Percentiles rank a stretch among this genome's conserved stretches.
Conservation (phyloP, 2,888 invertebrate genomes). For the Habrosyne pyritoides region DNA sequence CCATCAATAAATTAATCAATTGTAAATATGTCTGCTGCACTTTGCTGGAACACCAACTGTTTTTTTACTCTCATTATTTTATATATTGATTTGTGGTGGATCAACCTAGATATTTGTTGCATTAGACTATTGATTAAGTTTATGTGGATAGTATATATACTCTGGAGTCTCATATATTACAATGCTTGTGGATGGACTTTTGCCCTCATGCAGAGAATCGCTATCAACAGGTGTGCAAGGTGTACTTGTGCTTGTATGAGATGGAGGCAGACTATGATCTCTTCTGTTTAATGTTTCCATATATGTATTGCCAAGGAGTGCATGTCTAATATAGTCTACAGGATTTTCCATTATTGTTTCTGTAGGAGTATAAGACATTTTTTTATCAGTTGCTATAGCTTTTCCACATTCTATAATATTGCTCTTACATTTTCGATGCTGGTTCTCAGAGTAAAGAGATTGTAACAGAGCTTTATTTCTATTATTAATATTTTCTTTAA, state of each 20-base stretch:
- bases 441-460: slow-evolving; percentile 40
- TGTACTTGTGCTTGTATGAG: slow-evolving; percentile 4
- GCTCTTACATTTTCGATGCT: slow-evolving; percentile 32
- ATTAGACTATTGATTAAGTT: slow-evolving; percentile 45
- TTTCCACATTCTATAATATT: slow-evolving; percentile 31
- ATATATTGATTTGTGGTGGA: neutral
- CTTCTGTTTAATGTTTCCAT: neutral
- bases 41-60: no score
- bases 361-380: slow-evolving; percentile 17
- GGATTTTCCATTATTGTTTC: slow-evolving; percentile 45
- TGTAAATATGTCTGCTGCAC: no score
- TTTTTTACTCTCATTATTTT: no score
- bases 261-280: neutral
- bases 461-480: slow-evolving; percentile 41
- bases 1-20: neutral
- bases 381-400: slow-evolving; percentile 14
- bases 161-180: slow-evolving; percentile 56
- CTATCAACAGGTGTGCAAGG: slow-evolving; percentile 6
- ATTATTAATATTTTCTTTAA: slow-evolving; percentile 45
- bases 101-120: neutral
- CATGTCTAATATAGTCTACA: slow-evolving; percentile 44
- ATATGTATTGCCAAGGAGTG: slow-evolving; percentile 19
- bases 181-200: slow-evolving; percentile 13
- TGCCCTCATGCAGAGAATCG: slow-evolving; percentile 7
- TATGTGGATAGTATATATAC: slow-evolving; percentile 66